phyloP scores from a whole-genome alignment of 1,140 invertebrate species.

The Sinonovacula constricta region DNA sequence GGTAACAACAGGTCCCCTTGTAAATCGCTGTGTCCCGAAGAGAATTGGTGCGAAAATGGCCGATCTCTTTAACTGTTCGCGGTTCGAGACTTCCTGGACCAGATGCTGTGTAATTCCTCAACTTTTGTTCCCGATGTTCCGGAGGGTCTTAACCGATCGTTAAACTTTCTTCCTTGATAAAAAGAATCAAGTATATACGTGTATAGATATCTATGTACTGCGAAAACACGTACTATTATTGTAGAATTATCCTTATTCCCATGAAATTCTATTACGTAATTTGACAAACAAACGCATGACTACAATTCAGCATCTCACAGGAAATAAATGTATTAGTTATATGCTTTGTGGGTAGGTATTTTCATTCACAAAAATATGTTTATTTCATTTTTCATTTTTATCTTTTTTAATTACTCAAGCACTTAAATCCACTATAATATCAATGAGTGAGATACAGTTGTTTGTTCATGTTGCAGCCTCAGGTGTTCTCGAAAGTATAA shows the following conservation, averaged over 20 bases:
- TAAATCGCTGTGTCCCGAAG: conserved; percentile 23
- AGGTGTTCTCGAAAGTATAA: too few species aligned
- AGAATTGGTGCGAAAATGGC: conserved; percentile 13
- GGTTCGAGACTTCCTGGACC: conserved; percentile 31
- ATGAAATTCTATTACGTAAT: background rate
- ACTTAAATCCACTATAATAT: too few species aligned
- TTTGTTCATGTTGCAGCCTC: too few species aligned
- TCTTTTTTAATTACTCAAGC: too few species aligned
- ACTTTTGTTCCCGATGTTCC: conserved; percentile 22
- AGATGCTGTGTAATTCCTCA: conserved; percentile 36
- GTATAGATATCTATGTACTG: background rate
- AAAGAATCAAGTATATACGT: too few species aligned
- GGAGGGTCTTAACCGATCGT: conserved; percentile 34
- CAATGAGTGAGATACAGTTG: too few species aligned
- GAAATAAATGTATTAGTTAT: background rate
- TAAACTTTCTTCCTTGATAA: conserved; percentile 41
- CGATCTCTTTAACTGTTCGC: conserved; percentile 28
- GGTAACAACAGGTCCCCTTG: conserved; percentile 32
- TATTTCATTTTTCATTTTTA: too few species aligned
- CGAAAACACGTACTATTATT: background rate
- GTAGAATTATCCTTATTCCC: background rate
- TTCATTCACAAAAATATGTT: too few species aligned
- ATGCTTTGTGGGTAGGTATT: too few species aligned
- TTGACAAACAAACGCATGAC: background rate
- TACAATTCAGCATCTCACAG: background rate